Conservation (phyloP, 2,113 vertebrate genomes). For the Cephalopterus ornatus region DNA sequence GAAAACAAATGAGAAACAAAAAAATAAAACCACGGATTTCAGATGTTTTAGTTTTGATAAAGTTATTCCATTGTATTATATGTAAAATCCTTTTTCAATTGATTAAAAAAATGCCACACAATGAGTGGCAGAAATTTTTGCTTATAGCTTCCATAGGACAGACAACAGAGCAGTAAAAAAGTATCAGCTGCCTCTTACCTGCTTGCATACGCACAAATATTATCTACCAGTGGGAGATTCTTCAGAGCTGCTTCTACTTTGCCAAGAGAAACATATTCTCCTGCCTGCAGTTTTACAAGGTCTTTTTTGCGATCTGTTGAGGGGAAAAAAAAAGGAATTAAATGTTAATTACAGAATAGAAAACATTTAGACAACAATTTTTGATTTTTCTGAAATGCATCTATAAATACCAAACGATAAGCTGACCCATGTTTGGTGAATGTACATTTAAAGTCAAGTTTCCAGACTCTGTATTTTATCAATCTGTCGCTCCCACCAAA, state of each 20-base stretch:
- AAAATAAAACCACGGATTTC: background rate
- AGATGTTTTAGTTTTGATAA: background rate
- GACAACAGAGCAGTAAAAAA: background rate
- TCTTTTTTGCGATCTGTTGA: slow-evolving; percentile 93
- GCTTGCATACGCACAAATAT: slow-evolving; percentile 95
- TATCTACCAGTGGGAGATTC: slow-evolving; percentile 90
- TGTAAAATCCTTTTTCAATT: background rate
- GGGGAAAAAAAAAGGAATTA: background rate
- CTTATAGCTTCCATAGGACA: background rate
- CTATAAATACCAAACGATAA: background rate
- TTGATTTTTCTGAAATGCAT: background rate
- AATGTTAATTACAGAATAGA: background rate
- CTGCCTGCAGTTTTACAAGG: slow-evolving; percentile 94
- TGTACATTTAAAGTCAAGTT: fast-evolving
- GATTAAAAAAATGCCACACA: background rate
- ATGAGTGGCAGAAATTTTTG: background rate
- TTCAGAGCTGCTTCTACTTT: slow-evolving; percentile 95
- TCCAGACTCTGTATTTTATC: background rate
- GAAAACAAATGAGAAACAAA: background rate
- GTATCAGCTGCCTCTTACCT: slow-evolving; percentile 76
- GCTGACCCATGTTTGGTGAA: background rate
- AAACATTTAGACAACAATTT: background rate
- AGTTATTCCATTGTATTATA: background rate
- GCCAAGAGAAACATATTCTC: slow-evolving; percentile 95
- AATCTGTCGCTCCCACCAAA: background rate